A percentile compares a stretch with the other conserved stretches of the same genome.
These are phyloP conservation scores for Alviniconcha marisindica DNA, from an alignment of 1,140 invertebrate genomes.

Conservation along the genomic window DNA sequence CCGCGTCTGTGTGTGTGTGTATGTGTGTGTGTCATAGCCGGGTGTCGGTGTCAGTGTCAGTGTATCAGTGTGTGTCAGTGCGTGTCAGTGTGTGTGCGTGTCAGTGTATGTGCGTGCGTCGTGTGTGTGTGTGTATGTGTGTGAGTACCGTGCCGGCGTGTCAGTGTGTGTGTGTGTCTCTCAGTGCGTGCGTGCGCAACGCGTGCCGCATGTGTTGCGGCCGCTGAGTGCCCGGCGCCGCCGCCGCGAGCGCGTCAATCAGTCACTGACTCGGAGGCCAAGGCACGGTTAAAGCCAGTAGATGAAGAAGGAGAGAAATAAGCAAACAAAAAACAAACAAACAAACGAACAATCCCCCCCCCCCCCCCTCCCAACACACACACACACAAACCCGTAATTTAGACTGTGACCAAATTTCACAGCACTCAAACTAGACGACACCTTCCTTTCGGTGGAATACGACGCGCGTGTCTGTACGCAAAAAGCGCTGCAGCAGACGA, in stretches of 20 bases:
- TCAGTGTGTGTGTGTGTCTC: constrained; percentile 40
- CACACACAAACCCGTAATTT: no score
- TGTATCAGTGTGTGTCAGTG: constrained; percentile 37
- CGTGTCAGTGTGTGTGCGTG: constrained; percentile 33
- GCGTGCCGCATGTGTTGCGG: constrained; percentile 35
- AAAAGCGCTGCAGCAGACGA: no score
- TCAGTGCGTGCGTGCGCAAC: constrained; percentile 45
- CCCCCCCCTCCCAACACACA: no score
- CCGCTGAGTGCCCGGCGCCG: neutral
- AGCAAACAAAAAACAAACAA: neutral
- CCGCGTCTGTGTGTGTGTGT: constrained; percentile 39
- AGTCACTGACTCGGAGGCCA: neutral
- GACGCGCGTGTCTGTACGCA: no score
- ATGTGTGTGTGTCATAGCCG: constrained; percentile 32
- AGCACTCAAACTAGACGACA: no score
- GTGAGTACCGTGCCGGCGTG: neutral
- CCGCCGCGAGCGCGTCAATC: no score
- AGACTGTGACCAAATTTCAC: no score
- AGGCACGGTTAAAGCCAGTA: neutral
- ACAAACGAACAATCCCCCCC: no score
- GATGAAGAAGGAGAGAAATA: neutral
- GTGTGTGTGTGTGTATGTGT: constrained; percentile 37
- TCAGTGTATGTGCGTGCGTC: constrained; percentile 31
- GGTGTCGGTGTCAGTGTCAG: no score
- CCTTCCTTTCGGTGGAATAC: no score